These are phyloP conservation scores for Lordiphosa fenestrarum DNA, from an alignment of 2,888 invertebrate genomes.

Conservation along the genomic window DNA sequence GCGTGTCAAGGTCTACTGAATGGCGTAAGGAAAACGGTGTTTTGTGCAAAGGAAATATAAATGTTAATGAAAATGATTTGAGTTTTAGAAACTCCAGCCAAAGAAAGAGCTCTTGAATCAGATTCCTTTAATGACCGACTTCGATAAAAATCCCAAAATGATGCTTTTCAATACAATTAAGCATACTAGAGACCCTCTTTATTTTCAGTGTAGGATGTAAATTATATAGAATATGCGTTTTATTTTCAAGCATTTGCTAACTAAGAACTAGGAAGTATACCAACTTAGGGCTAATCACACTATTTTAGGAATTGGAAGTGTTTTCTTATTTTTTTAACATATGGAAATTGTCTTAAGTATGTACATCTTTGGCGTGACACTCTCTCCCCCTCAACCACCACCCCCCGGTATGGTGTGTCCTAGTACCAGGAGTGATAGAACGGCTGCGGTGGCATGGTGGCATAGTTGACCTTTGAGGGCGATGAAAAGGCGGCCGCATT, in stretches of 20 bases:
- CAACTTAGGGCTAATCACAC: conserved; percentile 9
- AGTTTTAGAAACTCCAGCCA: too few relatives aligned
- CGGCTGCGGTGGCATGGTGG: conserved; percentile 74
- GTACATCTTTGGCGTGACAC: conserved; percentile 58
- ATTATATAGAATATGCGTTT: conserved; percentile 23
- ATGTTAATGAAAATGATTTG: too few relatives aligned
- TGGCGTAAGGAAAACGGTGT: conserved; percentile 21
- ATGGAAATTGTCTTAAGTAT: conserved; percentile 28
- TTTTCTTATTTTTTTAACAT: conserved; percentile 30
- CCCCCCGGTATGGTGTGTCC: not conserved
- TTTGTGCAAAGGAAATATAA: not conserved
- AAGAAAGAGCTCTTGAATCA: too few relatives aligned
- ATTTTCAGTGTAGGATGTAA: conserved; percentile 20
- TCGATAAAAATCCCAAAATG: too few relatives aligned
- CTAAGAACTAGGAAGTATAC: conserved; percentile 10
- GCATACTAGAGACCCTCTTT: not conserved
- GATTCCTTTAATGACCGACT: too few relatives aligned
- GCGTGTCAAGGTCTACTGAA: conserved; percentile 77
- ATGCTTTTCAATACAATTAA: too few relatives aligned
- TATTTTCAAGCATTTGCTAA: conserved; percentile 41
- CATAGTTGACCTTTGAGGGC: conserved; percentile 75
- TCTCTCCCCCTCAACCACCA: conserved; percentile 7
- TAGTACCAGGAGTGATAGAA: conserved; percentile 68
- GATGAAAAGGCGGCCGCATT: conserved; percentile 74
- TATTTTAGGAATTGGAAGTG: conserved; percentile 26